These are phyloP conservation scores for chimpanzee (Pan troglodytes) DNA, from an alignment of 2,113 vertebrate species.

Conservation along the genomic window NHGRI_mPanTro3-v2.1_pri NC_072413.2:31490001-31490500, in stretches of 20 bases:
- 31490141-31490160: conserved; percentile 97
- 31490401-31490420: conserved; percentile 66
- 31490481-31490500: conserved; percentile 73
- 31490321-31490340: conserved; percentile 89
- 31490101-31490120: conserved; percentile 98
- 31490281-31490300: conserved; percentile 87
- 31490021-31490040: conserved; percentile 98
- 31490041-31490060: conserved; percentile 98
- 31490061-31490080: conserved; percentile 98
- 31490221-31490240: conserved; percentile 95
- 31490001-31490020: conserved; percentile 94
- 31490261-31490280: conserved; percentile 87
- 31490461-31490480: conserved; percentile 51
- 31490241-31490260: conserved; percentile 94
- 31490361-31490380: conserved; percentile 59
- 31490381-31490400: conserved; percentile 68
- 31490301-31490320: conserved; percentile 88
- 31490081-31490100: conserved; percentile 98
- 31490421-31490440: conserved; percentile 64
- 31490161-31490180: conserved; percentile 96
- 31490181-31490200: conserved; percentile 96
- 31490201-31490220: conserved; percentile 96
- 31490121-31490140: conserved; percentile 96
- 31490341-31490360: conserved; percentile 81
- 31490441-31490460: not conserved